Evolutionary conservation across 2,113 vertebrate genomes (phyloP), one percentile per base, ranked within the genome.

Genomic region (Antennarius striatus): DNA sequence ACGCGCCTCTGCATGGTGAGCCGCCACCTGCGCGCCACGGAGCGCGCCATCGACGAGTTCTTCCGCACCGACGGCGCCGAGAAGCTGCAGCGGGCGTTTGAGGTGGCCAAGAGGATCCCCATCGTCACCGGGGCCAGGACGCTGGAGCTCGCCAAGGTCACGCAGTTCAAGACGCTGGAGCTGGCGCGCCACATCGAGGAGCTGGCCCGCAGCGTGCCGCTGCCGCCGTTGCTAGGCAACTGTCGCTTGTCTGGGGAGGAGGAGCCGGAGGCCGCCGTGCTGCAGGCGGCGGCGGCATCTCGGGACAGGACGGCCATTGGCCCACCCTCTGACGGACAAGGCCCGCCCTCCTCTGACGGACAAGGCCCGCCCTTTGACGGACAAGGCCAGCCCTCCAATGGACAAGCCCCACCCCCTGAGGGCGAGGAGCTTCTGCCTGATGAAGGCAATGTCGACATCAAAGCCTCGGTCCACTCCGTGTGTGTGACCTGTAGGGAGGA

Each of bases 11-110:
- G 95, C 86, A 95, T 98, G 96, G 94, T 99, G 91, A 95, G 94
- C 92, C 95, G 93, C 72, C 97, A 99, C 87, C 93, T 99, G 36
- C 96, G 94, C 75, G 94, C 97, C 79, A 99, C 95, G 0, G 96
- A 98, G 91, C 92, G 87, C 39, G 96, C 95, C 71, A 96, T 98
- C 91, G 96, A 99, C 3, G 97, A 98, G 13, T 98, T 99, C 91
- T 99, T 99, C 90, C 91, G 93, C 54, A 98, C 94, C 0, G 97
- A 99, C 63, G 97, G 97, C 2, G 92, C 94, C 0, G 97, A 99
- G 90, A 98, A 97, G 81, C 93, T 99, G 40, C 97, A 98, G 91
- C 97, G 95, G 62, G 97, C 97, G 0, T 93, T 98, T 6, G 97
- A 99, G 88, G 94, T 99, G 1, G 96, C 97, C 75, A 98, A 98